A percentile compares a stretch with the other conserved stretches of the same genome.
phyloP scores from a whole-genome alignment of 2,888 invertebrate species.

The Agrochola lychnidis region DNA sequence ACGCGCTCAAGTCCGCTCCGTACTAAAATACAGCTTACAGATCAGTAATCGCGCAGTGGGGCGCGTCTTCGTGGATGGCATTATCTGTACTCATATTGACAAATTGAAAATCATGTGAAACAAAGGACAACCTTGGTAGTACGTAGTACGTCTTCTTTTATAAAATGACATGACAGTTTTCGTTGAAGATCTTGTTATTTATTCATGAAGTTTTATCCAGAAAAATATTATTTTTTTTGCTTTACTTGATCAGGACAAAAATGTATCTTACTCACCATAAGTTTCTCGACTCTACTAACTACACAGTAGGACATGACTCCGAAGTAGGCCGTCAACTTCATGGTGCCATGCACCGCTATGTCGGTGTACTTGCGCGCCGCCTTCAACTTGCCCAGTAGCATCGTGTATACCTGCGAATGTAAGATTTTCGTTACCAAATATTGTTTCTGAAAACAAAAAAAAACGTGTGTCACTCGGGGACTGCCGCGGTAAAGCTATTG shows the following conservation, averaged over 20 bases:
- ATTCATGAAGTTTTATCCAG: not conserved
- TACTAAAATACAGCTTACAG: too few relatives aligned
- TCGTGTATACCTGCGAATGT: constrained; percentile 93
- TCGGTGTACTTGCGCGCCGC: constrained; percentile 96
- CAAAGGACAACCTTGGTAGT: not conserved
- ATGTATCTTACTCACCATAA: constrained; percentile 92
- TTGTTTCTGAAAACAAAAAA: not conserved
- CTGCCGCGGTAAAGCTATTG: too few relatives aligned
- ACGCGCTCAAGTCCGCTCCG: too few relatives aligned
- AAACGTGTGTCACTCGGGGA: too few relatives aligned
- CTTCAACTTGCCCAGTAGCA: constrained; percentile 94
- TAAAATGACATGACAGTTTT: not conserved
- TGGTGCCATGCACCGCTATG: constrained; percentile 96
- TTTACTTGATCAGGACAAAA: not conserved
- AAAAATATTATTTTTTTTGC: not conserved
- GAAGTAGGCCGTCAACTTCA: constrained; percentile 98
- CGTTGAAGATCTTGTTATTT: not conserved
- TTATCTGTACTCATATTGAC: not conserved
- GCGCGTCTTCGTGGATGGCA: too few relatives aligned
- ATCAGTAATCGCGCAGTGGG: too few relatives aligned
- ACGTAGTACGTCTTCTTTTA: not conserved
- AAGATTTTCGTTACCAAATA: not conserved
- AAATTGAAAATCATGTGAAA: not conserved
- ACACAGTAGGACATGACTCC: constrained; percentile 97
- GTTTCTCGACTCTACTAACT: constrained; percentile 96